phyloP scores from a whole-genome alignment of 2,888 invertebrate species.

The Apocheima hispidaria region DNA sequence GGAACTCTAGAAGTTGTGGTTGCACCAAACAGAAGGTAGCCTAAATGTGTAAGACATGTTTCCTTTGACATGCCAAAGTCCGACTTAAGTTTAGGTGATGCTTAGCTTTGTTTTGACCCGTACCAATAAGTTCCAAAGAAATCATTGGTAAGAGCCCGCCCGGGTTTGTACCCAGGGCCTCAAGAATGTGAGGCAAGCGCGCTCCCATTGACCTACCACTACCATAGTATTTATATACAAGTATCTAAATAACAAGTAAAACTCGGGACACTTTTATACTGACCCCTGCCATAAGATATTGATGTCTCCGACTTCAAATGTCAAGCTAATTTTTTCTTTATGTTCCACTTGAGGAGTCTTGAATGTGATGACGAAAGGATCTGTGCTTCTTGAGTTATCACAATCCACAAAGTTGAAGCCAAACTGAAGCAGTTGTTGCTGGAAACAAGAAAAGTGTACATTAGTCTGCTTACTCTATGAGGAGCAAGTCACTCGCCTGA shows the following conservation, averaged over 20 bases:
- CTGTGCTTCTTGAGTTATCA: slow-evolving; percentile 65
- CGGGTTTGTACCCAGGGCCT: too few relatives aligned
- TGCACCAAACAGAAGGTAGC: too few relatives aligned
- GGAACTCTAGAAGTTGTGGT: too few relatives aligned
- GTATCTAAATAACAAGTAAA: too few relatives aligned
- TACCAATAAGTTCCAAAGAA: too few relatives aligned
- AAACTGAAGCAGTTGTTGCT: slow-evolving; percentile 73
- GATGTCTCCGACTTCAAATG: slow-evolving; percentile 73
- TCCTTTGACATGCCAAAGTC: too few relatives aligned
- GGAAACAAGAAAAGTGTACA: slow-evolving; percentile 46
- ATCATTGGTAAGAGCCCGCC: too few relatives aligned
- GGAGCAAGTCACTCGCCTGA: too few relatives aligned
- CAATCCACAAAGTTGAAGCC: slow-evolving; percentile 71
- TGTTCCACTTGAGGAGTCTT: slow-evolving; percentile 64
- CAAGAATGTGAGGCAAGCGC: background rate
- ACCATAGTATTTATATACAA: too few relatives aligned
- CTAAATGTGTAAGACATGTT: too few relatives aligned
- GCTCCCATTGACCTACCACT: background rate
- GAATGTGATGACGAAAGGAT: slow-evolving; percentile 66
- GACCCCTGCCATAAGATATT: slow-evolving; percentile 75
- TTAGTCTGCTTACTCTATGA: background rate
- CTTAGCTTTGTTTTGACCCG: too few relatives aligned
- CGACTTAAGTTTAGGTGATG: too few relatives aligned
- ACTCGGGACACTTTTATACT: slow-evolving; percentile 29
- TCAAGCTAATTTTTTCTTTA: slow-evolving; percentile 67